Percentiles rank a stretch among this genome's conserved stretches.
These are phyloP conservation scores for Regulus satrapa DNA, from an alignment of 2,113 vertebrate species.

Conservation along the genomic window DNA sequence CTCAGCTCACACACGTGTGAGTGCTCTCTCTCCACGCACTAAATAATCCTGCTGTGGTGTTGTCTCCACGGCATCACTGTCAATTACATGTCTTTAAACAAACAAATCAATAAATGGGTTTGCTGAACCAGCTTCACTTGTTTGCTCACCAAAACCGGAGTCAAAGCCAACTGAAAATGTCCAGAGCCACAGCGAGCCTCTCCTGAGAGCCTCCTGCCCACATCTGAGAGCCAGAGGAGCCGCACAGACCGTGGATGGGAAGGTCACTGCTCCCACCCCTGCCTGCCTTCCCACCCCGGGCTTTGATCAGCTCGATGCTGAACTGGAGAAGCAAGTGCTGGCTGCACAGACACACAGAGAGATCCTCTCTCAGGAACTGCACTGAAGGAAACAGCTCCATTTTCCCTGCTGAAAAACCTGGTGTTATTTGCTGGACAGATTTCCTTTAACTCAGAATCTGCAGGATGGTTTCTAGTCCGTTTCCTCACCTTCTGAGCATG, in stretches of 20 bases:
- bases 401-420: neutral
- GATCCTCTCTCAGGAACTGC: neutral
- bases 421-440: neutral
- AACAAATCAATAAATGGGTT: conserved; percentile 29
- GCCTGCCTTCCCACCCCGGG: accelerated
- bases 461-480: neutral
- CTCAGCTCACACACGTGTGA: neutral
- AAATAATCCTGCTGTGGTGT: neutral
- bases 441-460: neutral
- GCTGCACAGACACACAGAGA: neutral
- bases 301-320: neutral
- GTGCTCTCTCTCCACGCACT: neutral
- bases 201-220: neutral
- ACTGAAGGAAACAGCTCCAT: neutral
- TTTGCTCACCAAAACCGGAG: neutral
- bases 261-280: accelerated
- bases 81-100: neutral
- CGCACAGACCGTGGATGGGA: accelerated
- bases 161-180: neutral
- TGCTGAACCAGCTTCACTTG: conserved; percentile 17
- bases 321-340: neutral
- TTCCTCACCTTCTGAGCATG: neutral
- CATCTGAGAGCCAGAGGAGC: neutral
- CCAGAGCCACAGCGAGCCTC: neutral
- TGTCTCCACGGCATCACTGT: conserved; percentile 17